Evolutionary conservation across 2,113 vertebrate species (phyloP).

Genomic region (Theristicus caerulescens): DNA sequence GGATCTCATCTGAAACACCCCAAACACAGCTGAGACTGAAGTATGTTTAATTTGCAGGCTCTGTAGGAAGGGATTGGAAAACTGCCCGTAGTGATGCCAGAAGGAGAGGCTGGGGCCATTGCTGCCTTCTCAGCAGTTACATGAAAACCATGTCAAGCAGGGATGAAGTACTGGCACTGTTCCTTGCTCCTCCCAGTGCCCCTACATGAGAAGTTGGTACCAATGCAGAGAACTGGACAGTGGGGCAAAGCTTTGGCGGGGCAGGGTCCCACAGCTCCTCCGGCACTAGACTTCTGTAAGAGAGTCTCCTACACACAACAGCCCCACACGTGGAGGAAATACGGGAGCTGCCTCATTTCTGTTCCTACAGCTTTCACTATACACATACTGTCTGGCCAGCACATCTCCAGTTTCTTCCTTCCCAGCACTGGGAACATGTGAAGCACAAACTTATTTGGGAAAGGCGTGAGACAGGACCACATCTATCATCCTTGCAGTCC

Average conservation of each 20-base stretch:
- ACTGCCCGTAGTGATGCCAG: not conserved
- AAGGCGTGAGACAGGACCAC: not conserved
- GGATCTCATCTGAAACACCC: not conserved
- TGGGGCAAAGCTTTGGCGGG: not conserved
- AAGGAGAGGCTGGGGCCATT: not conserved
- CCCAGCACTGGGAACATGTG: not conserved
- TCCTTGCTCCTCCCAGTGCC: not conserved
- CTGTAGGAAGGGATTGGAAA: not conserved
- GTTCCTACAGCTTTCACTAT: not conserved
- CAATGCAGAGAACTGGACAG: not conserved
- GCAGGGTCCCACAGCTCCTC: not conserved
- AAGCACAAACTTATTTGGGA: not conserved
- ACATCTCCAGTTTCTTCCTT: not conserved
- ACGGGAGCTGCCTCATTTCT: not conserved
- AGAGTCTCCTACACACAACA: not conserved
- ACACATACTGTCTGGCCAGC: not conserved
- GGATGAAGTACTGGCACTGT: not conserved
- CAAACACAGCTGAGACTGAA: not conserved
- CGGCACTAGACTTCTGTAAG: not conserved
- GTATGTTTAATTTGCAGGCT: not conserved
- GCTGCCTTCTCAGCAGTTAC: not conserved
- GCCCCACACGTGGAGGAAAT: rapidly evolving
- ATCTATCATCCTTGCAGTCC: rapidly evolving
- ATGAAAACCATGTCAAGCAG: not conserved
- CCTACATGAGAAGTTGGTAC: not conserved